Conservation (phyloP, 1,140 invertebrate genomes). For the Sinella curviseta region DNA sequence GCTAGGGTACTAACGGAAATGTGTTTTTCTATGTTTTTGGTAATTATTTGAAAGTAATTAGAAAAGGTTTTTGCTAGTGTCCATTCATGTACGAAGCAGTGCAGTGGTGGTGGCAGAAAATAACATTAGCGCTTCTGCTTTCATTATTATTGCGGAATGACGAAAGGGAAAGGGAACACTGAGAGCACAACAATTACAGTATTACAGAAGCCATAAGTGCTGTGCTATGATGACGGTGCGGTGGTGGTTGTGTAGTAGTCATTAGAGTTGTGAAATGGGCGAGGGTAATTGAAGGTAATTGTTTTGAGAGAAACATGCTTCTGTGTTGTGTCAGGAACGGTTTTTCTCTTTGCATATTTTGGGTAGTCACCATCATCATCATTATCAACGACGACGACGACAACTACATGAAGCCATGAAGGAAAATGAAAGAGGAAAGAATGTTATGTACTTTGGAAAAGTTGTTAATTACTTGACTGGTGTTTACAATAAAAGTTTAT, state of each 20-base stretch:
- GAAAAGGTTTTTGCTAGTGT: background rate
- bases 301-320: constrained; percentile 21
- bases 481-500: constrained; percentile 20
- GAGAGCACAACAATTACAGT: too few species aligned
- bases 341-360: background rate
- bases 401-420: background rate
- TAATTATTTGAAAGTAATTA: constrained; percentile 26
- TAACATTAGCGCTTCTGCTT: background rate
- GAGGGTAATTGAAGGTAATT: constrained; percentile 26
- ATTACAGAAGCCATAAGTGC: background rate
- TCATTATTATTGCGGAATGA: background rate
- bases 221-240: background rate
- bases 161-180: constrained; percentile 7
- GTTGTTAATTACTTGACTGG: background rate
- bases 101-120: background rate
- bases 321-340: background rate
- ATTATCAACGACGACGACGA: background rate
- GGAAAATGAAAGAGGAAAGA: background rate
- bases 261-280: constrained; percentile 23
- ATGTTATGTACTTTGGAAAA: background rate
- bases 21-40: background rate
- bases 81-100: background rate
- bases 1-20: background rate
- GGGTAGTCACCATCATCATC: background rate
- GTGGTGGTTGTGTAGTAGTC: background rate